Base-by-base conservation (phyloP, 1,140 invertebrate genomes). In the Nasonia vitripennis region DNA sequence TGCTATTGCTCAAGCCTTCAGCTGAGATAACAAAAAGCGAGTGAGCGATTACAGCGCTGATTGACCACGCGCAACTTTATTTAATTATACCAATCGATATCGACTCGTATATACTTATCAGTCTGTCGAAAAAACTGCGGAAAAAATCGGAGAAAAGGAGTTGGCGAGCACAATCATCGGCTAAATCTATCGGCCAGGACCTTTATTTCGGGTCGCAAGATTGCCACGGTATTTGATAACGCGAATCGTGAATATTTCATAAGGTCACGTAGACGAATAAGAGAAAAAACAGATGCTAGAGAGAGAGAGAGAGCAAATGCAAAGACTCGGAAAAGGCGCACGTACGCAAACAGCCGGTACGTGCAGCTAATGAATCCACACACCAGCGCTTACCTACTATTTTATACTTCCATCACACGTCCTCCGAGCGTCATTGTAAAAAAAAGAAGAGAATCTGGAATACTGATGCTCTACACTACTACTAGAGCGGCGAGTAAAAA, bases 361-460 rank as follows among this genome's bases (percentile, higher is more conserved):
- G 62, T 78, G 79, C 55, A 62, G 55, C 78, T 41, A 41, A 80
- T 31, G 83, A 83, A 87, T 84, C 87, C 77, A 84, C 67, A 86
- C 68, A 84, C 5, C 55, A 88, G 87, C 82, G 87, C 81, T 90
- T 86, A 89, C 87, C 88, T 91, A 91, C 88, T 89, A 87, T 91
- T 91, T 91, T 91, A 89, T 91, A 92, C 90, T 89, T 91, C 88
- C 87, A 89, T 88, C 89, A 89, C 89, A 86, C 89, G 90, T 89
- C 85, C 87, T 17, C 55, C 9, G 85, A 87, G 88, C 85, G 87
- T 84, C 86, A 87, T 84, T 88, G 55, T 23, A 41, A 68, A 80
- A 68, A 34, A 12, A 27, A 62, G 34, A 80, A 20, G 17, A 62
- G 17, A n/a, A 62, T 7, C 20, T 7, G 7, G 12, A 34, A 80